Evolutionary conservation across 2,113 vertebrate genomes (phyloP).

Genomic region (Xenus cinereus): DNA sequence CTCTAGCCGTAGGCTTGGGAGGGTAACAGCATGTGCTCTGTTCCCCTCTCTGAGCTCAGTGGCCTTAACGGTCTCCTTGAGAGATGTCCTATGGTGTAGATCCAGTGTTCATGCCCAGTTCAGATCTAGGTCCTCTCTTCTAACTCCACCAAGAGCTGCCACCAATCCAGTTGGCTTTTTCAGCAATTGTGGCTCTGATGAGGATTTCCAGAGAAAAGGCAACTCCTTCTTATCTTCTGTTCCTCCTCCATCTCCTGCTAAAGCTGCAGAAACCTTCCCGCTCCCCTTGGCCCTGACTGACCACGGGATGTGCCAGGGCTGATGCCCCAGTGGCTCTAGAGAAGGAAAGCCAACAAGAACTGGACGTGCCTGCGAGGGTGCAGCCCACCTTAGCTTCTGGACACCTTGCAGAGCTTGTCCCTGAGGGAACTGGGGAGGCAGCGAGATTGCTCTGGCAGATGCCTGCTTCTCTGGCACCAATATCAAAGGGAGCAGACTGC

Average conservation of each 20-base stretch:
- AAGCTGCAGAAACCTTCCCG: background rate
- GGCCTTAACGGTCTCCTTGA: background rate
- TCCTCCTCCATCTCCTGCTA: background rate
- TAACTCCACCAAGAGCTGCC: background rate
- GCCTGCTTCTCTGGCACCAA: background rate
- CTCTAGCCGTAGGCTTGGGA: background rate
- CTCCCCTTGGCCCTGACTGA: background rate
- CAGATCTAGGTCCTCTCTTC: background rate
- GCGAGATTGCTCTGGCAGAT: background rate
- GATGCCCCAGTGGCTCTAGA: background rate
- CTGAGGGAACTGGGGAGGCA: background rate
- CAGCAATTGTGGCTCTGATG: background rate
- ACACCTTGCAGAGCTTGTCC: background rate
- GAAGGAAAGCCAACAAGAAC: background rate
- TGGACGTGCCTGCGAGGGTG: fast-evolving
- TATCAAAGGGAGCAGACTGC: conserved; percentile 27
- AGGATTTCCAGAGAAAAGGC: background rate
- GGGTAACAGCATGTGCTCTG: background rate
- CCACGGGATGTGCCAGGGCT: background rate
- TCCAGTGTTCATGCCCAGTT: background rate
- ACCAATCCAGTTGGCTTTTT: background rate
- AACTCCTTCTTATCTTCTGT: background rate
- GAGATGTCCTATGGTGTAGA: background rate
- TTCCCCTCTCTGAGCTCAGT: background rate
- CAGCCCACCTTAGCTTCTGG: background rate